These are phyloP conservation scores for Elachura formosa DNA, from an alignment of 2,113 vertebrate species.

Conservation along the genomic window DNA sequence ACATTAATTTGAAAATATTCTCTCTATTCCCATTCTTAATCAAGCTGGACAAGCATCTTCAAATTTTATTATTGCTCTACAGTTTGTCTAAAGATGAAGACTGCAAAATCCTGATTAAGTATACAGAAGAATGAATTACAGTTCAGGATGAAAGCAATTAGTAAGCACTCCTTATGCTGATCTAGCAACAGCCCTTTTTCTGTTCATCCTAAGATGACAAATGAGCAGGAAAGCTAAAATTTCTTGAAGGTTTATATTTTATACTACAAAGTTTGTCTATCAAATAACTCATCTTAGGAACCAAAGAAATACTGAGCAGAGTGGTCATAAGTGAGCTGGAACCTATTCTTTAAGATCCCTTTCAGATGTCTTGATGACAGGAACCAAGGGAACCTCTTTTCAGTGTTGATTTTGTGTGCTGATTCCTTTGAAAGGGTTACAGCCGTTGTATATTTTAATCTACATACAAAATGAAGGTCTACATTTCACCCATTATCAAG, in stretches of 20 bases:
- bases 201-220: background rate
- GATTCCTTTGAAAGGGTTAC: background rate
- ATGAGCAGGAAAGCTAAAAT: background rate
- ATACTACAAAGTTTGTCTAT: background rate
- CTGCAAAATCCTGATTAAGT: background rate
- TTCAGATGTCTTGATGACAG: background rate
- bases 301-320: slow-evolving; percentile 26
- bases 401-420: background rate
- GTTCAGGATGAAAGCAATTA: background rate
- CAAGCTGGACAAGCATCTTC: background rate
- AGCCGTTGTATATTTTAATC: background rate
- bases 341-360: slow-evolving; percentile 2
- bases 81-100: background rate
- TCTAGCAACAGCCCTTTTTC: background rate
- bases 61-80: background rate
- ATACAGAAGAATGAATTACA: background rate
- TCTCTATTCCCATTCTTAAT: background rate
- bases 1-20: background rate
- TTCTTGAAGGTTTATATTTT: background rate
- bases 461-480: background rate
- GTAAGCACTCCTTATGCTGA: background rate
- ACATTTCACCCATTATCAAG: background rate
- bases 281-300: background rate
- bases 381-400: background rate
- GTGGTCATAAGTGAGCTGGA: background rate